Evolutionary conservation across 2,888 invertebrate genomes (phyloP).

Genomic region (Parthenolecanium corni): DNA sequence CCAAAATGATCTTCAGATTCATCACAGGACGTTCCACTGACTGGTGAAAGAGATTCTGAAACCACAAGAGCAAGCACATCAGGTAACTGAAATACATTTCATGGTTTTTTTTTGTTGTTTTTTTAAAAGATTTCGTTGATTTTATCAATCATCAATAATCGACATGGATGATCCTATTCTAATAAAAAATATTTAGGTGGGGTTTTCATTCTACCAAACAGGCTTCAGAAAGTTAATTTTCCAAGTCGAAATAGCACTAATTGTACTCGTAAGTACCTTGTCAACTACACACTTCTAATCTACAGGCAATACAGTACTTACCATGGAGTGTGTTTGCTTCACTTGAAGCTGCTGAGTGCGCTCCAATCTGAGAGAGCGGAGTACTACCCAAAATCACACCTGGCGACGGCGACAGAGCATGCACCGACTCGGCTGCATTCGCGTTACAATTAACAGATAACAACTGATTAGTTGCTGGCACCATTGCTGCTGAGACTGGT

Average conservation of each 20-base stretch:
- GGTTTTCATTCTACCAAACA: neutral
- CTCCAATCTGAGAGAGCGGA: constrained; percentile 75
- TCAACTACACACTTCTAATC: too few species aligned
- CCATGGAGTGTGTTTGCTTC: constrained; percentile 43
- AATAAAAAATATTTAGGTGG: neutral
- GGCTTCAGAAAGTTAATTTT: too few species aligned
- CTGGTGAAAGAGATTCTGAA: constrained; percentile 49
- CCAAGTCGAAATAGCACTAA: too few species aligned
- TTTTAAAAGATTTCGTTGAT: too few species aligned
- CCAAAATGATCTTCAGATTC: constrained; percentile 38
- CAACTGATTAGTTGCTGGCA: constrained; percentile 34
- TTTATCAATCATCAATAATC: too few species aligned
- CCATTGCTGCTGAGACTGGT: constrained; percentile 35
- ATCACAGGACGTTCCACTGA: constrained; percentile 46
- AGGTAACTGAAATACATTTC: too few species aligned
- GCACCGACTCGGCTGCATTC: constrained; percentile 6
- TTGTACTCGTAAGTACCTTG: too few species aligned
- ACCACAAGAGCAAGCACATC: neutral
- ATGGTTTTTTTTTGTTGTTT: too few species aligned
- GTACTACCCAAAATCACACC: constrained; percentile 64
- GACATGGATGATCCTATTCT: too few species aligned
- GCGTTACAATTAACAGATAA: constrained; percentile 20
- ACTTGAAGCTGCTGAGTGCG: constrained; percentile 50
- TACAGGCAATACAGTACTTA: too few species aligned
- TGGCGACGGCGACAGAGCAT: constrained; percentile 33